phyloP scores from a whole-genome alignment of 2,888 invertebrate genomes.

The Agrochola litura region DNA sequence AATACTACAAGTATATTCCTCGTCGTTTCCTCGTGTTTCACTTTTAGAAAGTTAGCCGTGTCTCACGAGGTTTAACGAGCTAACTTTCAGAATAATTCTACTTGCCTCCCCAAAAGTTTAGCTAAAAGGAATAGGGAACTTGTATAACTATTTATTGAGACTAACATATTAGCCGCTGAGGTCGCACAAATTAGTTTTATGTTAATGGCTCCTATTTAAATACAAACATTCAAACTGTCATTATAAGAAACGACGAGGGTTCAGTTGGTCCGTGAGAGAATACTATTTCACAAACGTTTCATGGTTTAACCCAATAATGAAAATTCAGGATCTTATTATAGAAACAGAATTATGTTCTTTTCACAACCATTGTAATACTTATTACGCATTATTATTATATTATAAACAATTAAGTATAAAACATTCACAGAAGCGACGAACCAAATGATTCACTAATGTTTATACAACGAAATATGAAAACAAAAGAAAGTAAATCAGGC shows the following conservation, averaged over 20 bases:
- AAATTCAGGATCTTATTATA: not conserved
- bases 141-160: slow-evolving; percentile 67
- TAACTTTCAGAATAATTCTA: slow-evolving; percentile 79
- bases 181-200: slow-evolving; percentile 41
- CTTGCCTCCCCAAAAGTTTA: slow-evolving; percentile 60
- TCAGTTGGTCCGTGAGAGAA: not conserved
- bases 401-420: not conserved
- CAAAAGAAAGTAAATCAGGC: slow-evolving; percentile 45
- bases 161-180: slow-evolving; percentile 62
- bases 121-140: slow-evolving; percentile 66
- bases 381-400: no score
- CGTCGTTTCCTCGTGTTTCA: slow-evolving; percentile 57
- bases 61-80: slow-evolving; percentile 79
- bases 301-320: not conserved
- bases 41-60: slow-evolving; percentile 73
- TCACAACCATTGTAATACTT: not conserved
- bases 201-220: slow-evolving; percentile 28
- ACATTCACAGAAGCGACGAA: not conserved
- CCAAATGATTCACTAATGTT: not conserved
- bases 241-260: slow-evolving; percentile 15
- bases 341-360: not conserved
- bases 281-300: not conserved
- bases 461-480: slow-evolving; percentile 17
- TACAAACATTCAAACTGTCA: slow-evolving; percentile 32
- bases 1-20: slow-evolving; percentile 45